Evolutionary conservation across 2,797 vertebrate species (phyloP), one percentile per base, ranked within the genome.

Genomic region (Aulostomus chinensis): DNA sequence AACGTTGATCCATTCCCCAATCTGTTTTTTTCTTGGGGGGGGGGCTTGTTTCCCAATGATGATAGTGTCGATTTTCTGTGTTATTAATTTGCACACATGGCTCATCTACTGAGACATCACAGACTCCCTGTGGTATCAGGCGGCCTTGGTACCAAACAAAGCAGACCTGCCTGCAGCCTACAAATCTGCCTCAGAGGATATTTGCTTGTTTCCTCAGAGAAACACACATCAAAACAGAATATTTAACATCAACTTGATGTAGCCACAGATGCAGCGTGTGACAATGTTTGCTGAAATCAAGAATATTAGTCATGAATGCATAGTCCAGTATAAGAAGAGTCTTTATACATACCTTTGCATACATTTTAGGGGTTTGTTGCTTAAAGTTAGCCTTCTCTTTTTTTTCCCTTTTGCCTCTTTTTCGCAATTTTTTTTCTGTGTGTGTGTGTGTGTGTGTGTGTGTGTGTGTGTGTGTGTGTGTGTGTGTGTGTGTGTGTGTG

Each of bases 111-210:
- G 38, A 15, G 11, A 42, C 29, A 42, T 38, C 2, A 24, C 37
- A 28, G 25, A 29, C 17, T 37, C 31, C 45, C 32, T 14, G 52
- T 46, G 51, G 7, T 33, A 7, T 49, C n/a, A 32, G 50, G 40
- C 34, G 9, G 9, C 17, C 9, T 4, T 41, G 15, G 11, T 37
- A 14, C 35, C 53, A 9, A 57, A 36, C 36, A 28, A 16, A 41
- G 25, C 0, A 9, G 31, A 46, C 1, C 47, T 15, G 5, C 17
- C 20, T 20, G 38, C 7, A 9, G 3, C 12, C 37, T 30, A 5
- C 8, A 45, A 38, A 45, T 57, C 7, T 35, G 12, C 6, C 2
- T 37, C 12, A 14, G 5, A 15, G 26, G 6, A 41, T 21, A n/a
- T 18, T 53, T 47, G 13, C 11, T 6, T 17, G 5, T 22, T 16